A percentile compares a stretch with the other conserved stretches of the same genome.
These are phyloP conservation scores for Neuroterus valhalla DNA, from an alignment of 1,140 invertebrate species.

Conservation along the genomic window DNA sequence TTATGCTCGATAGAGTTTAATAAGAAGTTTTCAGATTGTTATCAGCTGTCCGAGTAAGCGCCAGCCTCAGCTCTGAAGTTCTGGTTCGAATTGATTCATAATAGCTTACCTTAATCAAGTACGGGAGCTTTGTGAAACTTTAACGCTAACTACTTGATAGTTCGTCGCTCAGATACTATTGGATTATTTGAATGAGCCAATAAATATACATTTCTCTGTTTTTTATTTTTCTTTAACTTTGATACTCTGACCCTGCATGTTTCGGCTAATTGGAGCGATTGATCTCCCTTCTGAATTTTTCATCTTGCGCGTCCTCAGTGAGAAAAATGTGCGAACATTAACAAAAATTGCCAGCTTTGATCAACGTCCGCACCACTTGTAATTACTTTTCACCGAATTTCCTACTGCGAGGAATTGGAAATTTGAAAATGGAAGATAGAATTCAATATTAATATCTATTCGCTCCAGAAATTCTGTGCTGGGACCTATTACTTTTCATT, in stretches of 20 bases:
- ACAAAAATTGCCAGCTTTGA: slow-evolving; percentile 13
- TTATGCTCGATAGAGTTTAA: neutral
- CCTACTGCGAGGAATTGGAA: neutral
- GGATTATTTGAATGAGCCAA: neutral
- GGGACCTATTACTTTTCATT: too few species aligned
- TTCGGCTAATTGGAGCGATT: neutral
- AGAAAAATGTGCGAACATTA: slow-evolving; percentile 24
- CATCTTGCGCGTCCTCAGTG: neutral
- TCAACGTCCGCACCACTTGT: slow-evolving; percentile 16
- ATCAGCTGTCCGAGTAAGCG: neutral
- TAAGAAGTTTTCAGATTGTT: neutral
- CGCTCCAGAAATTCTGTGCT: too few species aligned
- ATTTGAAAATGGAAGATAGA: neutral
- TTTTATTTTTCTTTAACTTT: neutral
- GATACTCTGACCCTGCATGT: neutral
- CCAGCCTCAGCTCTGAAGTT: neutral
- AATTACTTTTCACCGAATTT: slow-evolving; percentile 6
- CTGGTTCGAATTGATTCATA: neutral
- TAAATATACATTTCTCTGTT: too few species aligned
- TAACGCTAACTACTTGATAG: neutral
- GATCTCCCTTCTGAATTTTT: neutral
- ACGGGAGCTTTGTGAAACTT: neutral
- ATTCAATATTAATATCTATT: slow-evolving; percentile 9
- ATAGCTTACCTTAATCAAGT: neutral
- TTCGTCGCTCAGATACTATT: neutral